Conservation (phyloP, 1,140 invertebrate species). For the Lamellibrachia luymesi region DNA sequence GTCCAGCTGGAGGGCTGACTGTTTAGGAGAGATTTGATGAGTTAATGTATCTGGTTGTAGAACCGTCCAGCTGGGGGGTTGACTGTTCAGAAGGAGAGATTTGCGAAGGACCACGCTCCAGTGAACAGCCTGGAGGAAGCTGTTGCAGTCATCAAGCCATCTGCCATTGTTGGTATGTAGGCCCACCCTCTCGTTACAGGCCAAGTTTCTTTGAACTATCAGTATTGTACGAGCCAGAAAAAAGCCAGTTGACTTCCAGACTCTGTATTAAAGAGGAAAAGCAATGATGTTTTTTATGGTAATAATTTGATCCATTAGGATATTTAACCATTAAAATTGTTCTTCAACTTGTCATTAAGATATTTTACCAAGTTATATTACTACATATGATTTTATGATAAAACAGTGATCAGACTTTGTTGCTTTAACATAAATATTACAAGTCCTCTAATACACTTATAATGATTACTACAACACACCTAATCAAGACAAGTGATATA, state of each 20-base stretch:
- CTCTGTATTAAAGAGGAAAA: neutral
- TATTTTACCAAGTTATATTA: too few relatives aligned
- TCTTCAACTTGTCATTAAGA: too few relatives aligned
- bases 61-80: slow-evolving; percentile 51
- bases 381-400: too few relatives aligned
- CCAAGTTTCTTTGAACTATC: neutral
- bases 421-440: too few relatives aligned
- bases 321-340: neutral
- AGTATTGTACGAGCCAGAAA: too few relatives aligned
- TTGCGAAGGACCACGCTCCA: slow-evolving; percentile 45
- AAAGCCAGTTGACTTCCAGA: neutral
- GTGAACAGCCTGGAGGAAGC: slow-evolving; percentile 46
- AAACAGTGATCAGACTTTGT: too few relatives aligned
- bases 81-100: slow-evolving; percentile 45
- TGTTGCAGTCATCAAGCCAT: slow-evolving; percentile 50
- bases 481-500: too few relatives aligned
- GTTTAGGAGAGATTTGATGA: neutral
- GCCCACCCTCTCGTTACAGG: neutral
- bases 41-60: slow-evolving; percentile 26
- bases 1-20: too few relatives aligned
- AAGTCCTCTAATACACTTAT: too few relatives aligned
- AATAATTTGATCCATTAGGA: neutral
- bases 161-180: slow-evolving; percentile 49
- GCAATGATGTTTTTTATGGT: neutral
- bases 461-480: too few relatives aligned